Evolutionary conservation across 2,888 invertebrate genomes (phyloP).

Genomic region (Anaspis maculata): DNA sequence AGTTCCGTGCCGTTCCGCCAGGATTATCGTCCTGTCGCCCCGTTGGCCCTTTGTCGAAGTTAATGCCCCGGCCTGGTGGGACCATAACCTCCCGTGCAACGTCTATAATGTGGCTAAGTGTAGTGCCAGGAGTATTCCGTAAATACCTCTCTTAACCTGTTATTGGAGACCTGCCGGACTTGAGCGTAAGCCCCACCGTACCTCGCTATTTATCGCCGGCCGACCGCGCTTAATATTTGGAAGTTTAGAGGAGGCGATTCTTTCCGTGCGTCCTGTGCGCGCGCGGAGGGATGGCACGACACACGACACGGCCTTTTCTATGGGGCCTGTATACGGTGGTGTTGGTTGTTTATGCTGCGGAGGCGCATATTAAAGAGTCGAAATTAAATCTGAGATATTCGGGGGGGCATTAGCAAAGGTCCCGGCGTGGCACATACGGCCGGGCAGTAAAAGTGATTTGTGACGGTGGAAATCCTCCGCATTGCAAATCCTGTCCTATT

Average conservation of each 20-base stretch:
- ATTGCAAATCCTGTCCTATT: conserved; percentile 42
- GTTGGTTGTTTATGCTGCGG: no score
- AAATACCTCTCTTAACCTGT: conserved; percentile 21
- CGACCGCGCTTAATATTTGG: no score
- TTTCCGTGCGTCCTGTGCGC: no score
- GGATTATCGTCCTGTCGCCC: background rate
- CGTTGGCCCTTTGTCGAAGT: conserved; percentile 12
- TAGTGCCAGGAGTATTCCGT: conserved; percentile 21
- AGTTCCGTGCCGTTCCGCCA: background rate
- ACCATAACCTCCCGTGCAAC: conserved; percentile 24
- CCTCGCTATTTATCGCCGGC: no score
- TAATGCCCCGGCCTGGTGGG: conserved; percentile 22
- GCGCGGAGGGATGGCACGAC: no score
- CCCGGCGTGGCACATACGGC: conserved; percentile 26
- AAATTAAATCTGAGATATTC: conserved; percentile 38
- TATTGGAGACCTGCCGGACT: conserved; percentile 10
- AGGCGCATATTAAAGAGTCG: conserved; percentile 31
- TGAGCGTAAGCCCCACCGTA: no score
- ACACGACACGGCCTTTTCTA: no score
- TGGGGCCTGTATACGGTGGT: no score
- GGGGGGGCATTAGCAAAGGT: conserved; percentile 33
- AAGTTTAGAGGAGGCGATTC: no score
- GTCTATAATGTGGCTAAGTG: conserved; percentile 24
- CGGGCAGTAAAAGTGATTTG: conserved; percentile 45
- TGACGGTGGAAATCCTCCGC: conserved; percentile 41